Evolutionary conservation across 2,113 vertebrate species (phyloP), one percentile per base, ranked within the genome.

Genomic region (Passerina amoena): DNA sequence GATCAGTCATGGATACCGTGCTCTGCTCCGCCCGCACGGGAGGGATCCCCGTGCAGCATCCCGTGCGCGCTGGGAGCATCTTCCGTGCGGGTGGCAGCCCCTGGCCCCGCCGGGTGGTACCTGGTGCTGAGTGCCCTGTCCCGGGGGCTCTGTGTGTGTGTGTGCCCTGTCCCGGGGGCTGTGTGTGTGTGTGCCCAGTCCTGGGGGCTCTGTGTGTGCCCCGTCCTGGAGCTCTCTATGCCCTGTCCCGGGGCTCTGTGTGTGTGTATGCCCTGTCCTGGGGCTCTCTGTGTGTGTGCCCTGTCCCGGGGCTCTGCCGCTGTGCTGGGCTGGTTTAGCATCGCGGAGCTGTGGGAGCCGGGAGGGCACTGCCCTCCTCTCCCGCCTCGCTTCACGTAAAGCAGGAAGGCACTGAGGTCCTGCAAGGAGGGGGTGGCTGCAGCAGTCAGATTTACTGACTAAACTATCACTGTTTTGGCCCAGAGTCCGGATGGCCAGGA

Each of bases 1-100:
- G 12, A 12, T n/a, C 4, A 1, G 0, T 10, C 5, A n/a, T 15
- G 59, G 14, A 4, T 14, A 2, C 22, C 2, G 2, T 1, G 19
- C 47, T 8, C 57, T 3, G 18, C 16, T 51, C 63, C 35, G 16
- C 7, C 72, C 45, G 19, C 35, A 22, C 40, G 5, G 40, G 13
- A 7, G 9, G 14, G 56, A 4, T 38, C 10, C 65, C 15, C 11
- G 31, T 17, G 6, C 45, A 8, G 50, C 59, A 9, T 37, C 60
- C 30, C 13, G 1, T 1, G 73, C 14, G 14, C 33, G 0, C 1
- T 15, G 48, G 3, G 3, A n/a, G 27, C 45, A 6, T 27, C 59
- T 27, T 8, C 54, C 13, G 1, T 1, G 37, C 9, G 12, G 5
- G 10, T 0, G 17, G 13, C 35, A 16, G 76, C 71, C 27, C 23